Percentiles rank a stretch among this genome's conserved stretches.
Conservation (phyloP, 2,113 vertebrate species). For the Girardinichthys multiradiatus region DNA sequence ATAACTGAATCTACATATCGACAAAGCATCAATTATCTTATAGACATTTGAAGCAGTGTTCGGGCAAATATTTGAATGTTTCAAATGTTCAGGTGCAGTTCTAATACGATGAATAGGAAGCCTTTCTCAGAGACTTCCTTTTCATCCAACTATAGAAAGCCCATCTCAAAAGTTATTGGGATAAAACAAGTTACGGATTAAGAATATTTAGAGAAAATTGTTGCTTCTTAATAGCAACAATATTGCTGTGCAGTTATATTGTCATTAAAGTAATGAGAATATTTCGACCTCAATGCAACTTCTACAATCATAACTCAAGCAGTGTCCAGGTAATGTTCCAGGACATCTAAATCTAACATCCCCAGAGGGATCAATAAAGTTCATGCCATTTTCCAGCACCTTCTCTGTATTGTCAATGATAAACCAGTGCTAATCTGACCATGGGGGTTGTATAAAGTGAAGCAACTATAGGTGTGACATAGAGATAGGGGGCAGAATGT, state of each 20-base stretch:
- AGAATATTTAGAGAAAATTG: too few relatives aligned
- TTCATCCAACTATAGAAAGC: not conserved
- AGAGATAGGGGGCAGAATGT: not conserved
- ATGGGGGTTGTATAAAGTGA: not conserved
- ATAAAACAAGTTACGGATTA: too few relatives aligned
- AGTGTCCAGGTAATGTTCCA: not conserved
- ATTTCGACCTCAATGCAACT: not conserved
- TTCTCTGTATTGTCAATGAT: conserved; percentile 25
- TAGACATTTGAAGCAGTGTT: not conserved
- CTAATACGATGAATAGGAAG: not conserved
- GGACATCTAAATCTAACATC: not conserved
- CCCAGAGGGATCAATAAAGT: not conserved
- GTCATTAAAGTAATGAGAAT: not conserved
- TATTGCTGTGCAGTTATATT: not conserved
- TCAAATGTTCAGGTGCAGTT: not conserved
- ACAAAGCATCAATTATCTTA: not conserved
- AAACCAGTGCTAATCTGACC: conserved; percentile 20
- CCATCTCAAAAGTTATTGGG: too few relatives aligned
- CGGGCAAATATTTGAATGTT: not conserved
- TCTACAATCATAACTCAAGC: not conserved
- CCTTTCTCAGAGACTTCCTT: not conserved
- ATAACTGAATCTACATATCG: not conserved
- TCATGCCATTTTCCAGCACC: not conserved
- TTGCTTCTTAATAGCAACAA: not conserved
- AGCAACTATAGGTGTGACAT: conserved; percentile 7